These are phyloP conservation scores for Sminthurides bifidus DNA, from an alignment of 1,140 invertebrate genomes.

Conservation along the genomic window DNA sequence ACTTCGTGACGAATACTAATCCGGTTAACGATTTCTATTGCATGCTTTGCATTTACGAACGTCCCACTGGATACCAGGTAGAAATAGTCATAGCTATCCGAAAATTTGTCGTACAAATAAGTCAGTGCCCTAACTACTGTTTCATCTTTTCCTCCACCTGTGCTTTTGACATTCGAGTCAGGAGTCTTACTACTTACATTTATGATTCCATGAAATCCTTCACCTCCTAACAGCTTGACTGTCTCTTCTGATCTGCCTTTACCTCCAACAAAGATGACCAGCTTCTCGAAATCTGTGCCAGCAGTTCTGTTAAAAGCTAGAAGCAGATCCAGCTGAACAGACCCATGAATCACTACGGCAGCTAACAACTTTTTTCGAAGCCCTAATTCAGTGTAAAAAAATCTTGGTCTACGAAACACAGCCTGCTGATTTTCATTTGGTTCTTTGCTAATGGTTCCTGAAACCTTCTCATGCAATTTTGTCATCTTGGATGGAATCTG, in stretches of 20 bases:
- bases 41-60: conserved; percentile 59
- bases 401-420: conserved; percentile 53
- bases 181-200: not conserved
- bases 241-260: conserved; percentile 28
- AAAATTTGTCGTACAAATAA: conserved; percentile 80
- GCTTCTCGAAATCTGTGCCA: conserved; percentile 62
- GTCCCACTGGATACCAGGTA: conserved; percentile 68
- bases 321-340: conserved; percentile 54
- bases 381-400: conserved; percentile 83
- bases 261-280: conserved; percentile 61
- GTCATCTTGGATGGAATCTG: not conserved
- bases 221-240: not conserved
- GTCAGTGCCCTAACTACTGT: too few species aligned
- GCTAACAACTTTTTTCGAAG: conserved; percentile 81
- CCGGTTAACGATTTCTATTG: conserved; percentile 54
- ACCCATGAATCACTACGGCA: conserved; percentile 60
- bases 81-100: conserved; percentile 81
- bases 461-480: not conserved
- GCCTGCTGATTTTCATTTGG: conserved; percentile 1
- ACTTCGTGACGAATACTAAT: conserved; percentile 71
- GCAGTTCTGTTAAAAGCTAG: conserved; percentile 69
- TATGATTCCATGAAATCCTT: too few species aligned
- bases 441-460: not conserved
- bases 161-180: too few species aligned
- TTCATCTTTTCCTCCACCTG: too few species aligned